Conservation (phyloP, 2,888 invertebrate genomes). For the Diploptera punctata region DNA sequence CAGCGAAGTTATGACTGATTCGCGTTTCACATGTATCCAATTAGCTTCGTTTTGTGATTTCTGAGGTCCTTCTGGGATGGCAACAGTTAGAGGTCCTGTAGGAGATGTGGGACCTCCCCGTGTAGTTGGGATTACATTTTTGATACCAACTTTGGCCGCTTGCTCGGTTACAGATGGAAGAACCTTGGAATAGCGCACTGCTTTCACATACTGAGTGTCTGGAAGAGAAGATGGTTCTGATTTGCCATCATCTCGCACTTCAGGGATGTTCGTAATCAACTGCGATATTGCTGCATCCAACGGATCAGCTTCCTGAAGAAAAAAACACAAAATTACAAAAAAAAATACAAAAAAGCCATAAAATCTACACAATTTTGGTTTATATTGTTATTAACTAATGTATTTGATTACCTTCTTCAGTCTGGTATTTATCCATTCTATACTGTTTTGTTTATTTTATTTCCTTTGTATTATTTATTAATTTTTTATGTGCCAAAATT, state of each 20-base stretch:
- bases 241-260: background rate
- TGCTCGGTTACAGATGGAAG: conserved; percentile 52
- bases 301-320: background rate
- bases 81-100: conserved; percentile 23
- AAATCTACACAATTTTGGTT: no score
- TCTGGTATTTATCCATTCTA: no score
- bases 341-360: no score
- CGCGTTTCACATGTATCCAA: conserved; percentile 8
- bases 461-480: no score
- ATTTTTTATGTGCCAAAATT: no score
- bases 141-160: conserved; percentile 50
- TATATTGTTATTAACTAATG: no score
- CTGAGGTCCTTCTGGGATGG: conserved; percentile 9
- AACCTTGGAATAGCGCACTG: conserved; percentile 51
- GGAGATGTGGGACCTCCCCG: conserved; percentile 19
- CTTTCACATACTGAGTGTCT: conserved; percentile 52
- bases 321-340: no score
- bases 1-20: conserved; percentile 23
- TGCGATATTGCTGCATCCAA: conserved; percentile 76
- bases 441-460: no score
- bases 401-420: no score
- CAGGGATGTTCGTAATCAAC: conserved; percentile 62
- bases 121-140: background rate
- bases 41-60: background rate
- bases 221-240: conserved; percentile 44